phyloP scores from a whole-genome alignment of 2,888 invertebrate species.

The Tenthredo scrophulariae region DNA sequence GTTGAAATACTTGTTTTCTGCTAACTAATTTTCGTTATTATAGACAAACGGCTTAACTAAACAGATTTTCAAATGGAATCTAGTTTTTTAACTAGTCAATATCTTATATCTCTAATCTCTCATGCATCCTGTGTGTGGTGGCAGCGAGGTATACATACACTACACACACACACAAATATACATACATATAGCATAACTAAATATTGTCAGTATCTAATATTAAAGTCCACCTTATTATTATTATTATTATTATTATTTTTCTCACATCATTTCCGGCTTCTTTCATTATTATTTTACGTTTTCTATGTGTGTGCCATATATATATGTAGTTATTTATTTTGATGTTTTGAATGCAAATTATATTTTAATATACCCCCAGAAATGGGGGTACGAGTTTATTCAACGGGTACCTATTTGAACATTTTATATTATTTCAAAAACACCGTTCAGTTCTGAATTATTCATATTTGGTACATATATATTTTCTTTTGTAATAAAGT shows the following conservation, averaged over 20 bases:
- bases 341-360: slow-evolving; percentile 44
- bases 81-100: background rate
- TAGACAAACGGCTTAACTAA: slow-evolving; percentile 27
- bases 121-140: slow-evolving; percentile 11
- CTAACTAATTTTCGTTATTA: slow-evolving; percentile 60
- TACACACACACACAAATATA: slow-evolving; percentile 60
- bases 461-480: background rate
- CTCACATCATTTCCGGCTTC: slow-evolving; percentile 52
- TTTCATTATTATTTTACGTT: slow-evolving; percentile 54
- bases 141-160: slow-evolving; percentile 29
- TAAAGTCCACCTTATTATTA: slow-evolving; percentile 78
- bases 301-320: slow-evolving; percentile 39
- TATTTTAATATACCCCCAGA: background rate
- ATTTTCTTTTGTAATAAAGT: background rate
- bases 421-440: background rate
- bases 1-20: slow-evolving; percentile 51
- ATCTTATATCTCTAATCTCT: slow-evolving; percentile 8
- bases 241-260: slow-evolving; percentile 56
- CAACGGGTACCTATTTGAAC: too few species aligned
- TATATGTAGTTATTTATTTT: slow-evolving; percentile 49
- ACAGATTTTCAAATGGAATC: background rate
- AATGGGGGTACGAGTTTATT: background rate
- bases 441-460: background rate
- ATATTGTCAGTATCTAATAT: slow-evolving; percentile 76
- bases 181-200: slow-evolving; percentile 66